A percentile compares a stretch with the other conserved stretches of the same genome.
These are phyloP conservation scores for Brachymystax lenok DNA, from an alignment of 2,797 vertebrate species.

Conservation along the genomic window DNA sequence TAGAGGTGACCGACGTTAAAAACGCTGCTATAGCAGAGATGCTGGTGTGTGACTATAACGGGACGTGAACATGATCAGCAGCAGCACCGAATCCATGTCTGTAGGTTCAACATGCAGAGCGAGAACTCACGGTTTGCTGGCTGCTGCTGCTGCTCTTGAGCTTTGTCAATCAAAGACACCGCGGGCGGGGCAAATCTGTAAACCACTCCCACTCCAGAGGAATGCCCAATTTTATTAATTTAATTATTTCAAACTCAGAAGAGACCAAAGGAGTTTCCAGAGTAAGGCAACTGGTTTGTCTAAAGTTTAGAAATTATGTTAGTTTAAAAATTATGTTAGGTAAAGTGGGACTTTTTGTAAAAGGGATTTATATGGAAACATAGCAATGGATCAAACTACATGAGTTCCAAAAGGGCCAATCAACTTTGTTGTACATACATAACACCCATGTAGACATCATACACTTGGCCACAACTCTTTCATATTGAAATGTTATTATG, in stretches of 20 bases:
- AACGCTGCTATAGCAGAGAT: slow-evolving; percentile 46
- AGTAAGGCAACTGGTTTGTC: neutral
- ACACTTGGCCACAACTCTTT: neutral
- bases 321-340: too few species aligned
- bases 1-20: slow-evolving; percentile 7
- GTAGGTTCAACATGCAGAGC: slow-evolving; percentile 29
- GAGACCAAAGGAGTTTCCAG: too few species aligned
- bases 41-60: too few species aligned
- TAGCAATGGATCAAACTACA: too few species aligned
- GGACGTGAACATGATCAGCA: slow-evolving; percentile 4
- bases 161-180: slow-evolving; percentile 22
- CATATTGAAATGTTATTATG: neutral
- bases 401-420: too few species aligned
- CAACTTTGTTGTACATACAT: neutral
- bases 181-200: neutral
- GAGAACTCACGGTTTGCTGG: slow-evolving; percentile 28
- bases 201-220: neutral
- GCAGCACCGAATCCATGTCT: slow-evolving; percentile 54
- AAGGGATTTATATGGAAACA: too few species aligned
- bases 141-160: slow-evolving; percentile 16
- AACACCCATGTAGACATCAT: neutral
- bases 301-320: too few species aligned
- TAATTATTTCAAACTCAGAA: too few species aligned
- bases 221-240: neutral
- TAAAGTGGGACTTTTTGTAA: too few species aligned